These are phyloP conservation scores for Osedax frankpressi DNA, from an alignment of 2,888 invertebrate species.

Conservation along the genomic window DNA sequence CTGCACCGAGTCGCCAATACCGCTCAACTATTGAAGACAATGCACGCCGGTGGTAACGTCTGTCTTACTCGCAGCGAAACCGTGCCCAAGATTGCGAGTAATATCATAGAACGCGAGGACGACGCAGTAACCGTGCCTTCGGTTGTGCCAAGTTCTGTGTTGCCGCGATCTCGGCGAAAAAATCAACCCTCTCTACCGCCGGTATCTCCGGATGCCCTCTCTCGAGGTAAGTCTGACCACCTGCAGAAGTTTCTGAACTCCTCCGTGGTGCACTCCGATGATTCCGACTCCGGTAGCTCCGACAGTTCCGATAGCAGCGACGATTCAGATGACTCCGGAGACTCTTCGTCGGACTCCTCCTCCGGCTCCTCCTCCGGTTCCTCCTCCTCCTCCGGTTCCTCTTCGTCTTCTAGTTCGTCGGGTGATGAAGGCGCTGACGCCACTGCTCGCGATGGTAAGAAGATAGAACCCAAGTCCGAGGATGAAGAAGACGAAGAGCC, in stretches of 20 bases:
- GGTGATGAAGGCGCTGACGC: neutral
- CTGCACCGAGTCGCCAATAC: slow-evolving; percentile 62
- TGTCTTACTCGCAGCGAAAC: slow-evolving; percentile 32
- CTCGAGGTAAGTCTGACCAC: slow-evolving; percentile 45
- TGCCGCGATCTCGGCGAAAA: slow-evolving; percentile 35
- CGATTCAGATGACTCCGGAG: neutral
- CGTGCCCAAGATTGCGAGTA: slow-evolving; percentile 36
- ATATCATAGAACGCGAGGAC: slow-evolving; percentile 37
- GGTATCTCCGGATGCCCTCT: slow-evolving; percentile 31
- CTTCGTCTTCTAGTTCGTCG: neutral
- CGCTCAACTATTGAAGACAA: slow-evolving; percentile 64
- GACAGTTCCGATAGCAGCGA: neutral
- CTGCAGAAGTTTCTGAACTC: slow-evolving; percentile 45
- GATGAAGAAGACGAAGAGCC: too few species aligned
- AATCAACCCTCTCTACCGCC: slow-evolving; percentile 29
- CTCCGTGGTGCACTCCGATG: slow-evolving; percentile 31
- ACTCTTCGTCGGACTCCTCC: neutral
- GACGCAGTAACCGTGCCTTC: slow-evolving; percentile 30
- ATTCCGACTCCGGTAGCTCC: slow-evolving; percentile 13
- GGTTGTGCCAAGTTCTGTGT: slow-evolving; percentile 37
- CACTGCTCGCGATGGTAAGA: too few species aligned
- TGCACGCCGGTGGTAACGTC: slow-evolving; percentile 50
- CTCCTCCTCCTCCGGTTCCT: slow-evolving; percentile 6
- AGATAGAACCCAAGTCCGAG: too few species aligned
- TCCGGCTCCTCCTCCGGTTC: slow-evolving; percentile 18